A percentile compares a stretch with the other conserved stretches of the same genome.
Conservation (phyloP, 2,888 invertebrate genomes). For the Drosophila kanekoi region DNA sequence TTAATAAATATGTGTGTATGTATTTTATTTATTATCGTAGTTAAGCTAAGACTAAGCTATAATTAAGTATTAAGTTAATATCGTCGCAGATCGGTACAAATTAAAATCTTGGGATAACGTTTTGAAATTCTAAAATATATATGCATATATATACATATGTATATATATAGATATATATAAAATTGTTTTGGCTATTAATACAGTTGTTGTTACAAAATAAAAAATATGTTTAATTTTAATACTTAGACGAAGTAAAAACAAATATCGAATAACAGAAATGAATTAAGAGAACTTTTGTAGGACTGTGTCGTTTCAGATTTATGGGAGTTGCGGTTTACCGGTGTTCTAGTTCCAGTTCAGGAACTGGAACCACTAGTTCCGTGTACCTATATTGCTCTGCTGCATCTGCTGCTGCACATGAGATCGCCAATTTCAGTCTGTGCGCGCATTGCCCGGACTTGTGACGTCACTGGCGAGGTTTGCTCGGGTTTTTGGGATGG, state of each 20-base stretch:
- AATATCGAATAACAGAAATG: constrained; percentile 65
- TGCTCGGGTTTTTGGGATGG: constrained; percentile 18
- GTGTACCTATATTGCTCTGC: constrained; percentile 8
- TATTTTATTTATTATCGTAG: constrained; percentile 71
- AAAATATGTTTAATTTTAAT: constrained; percentile 64
- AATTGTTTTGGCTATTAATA: constrained; percentile 70
- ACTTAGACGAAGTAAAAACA: constrained; percentile 71
- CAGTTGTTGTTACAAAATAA: constrained; percentile 47
- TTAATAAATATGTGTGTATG: constrained; percentile 60
- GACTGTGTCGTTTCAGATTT: constrained; percentile 64
- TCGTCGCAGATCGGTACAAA: constrained; percentile 64
- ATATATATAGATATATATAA: constrained; percentile 17
- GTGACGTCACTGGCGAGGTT: constrained; percentile 71
- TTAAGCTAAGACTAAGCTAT: constrained; percentile 63
- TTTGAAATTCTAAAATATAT: constrained; percentile 31
- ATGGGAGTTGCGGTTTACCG: constrained; percentile 12
- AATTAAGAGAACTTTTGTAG: constrained; percentile 60
- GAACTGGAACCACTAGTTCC: constrained; percentile 1
- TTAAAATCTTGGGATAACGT: constrained; percentile 32
- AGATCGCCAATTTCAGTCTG: constrained; percentile 76
- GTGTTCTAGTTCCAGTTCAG: constrained; percentile 1
- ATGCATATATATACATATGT: constrained; percentile 4
- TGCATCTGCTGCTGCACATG: constrained; percentile 49
- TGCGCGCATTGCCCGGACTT: constrained; percentile 66
- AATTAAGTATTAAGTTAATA: constrained; percentile 42